Evolutionary conservation across 2,797 vertebrate genomes (phyloP).

Genomic region (Mormyrus proboscirostris): DNA sequence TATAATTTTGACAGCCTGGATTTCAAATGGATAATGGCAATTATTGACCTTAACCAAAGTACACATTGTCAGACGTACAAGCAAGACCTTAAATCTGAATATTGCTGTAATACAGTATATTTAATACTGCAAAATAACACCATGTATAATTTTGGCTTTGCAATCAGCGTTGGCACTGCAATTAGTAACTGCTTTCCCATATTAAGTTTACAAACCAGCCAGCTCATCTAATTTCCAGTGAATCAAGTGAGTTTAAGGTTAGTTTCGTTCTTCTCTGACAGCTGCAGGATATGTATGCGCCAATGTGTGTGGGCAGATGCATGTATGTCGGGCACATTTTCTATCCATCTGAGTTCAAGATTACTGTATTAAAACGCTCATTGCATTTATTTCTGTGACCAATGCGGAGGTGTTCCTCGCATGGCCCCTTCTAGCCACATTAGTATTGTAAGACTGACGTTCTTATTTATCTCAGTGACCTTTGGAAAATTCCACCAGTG

Average conservation of each 20-base stretch:
- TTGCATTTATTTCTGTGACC: constrained; percentile 16
- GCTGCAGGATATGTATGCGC: neutral
- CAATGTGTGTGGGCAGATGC: neutral
- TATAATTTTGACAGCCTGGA: constrained; percentile 36
- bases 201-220: neutral
- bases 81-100: neutral
- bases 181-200: constrained; percentile 16
- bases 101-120: neutral
- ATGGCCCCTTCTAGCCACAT: neutral
- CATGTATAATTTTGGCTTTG: constrained; percentile 1
- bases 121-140: neutral
- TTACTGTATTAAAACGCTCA: neutral
- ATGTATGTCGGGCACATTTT: neutral
- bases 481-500: constrained; percentile 10
- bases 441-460: neutral
- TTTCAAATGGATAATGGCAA: constrained; percentile 27
- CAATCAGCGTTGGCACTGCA: constrained; percentile 12
- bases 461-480: constrained; percentile 27
- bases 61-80: neutral
- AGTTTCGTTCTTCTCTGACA: constrained; percentile 20
- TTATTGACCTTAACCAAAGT: constrained; percentile 20
- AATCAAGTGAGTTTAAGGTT: constrained; percentile 16
- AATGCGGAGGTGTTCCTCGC: neutral
- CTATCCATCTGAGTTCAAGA: constrained; percentile 12
- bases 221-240: constrained; percentile 16